phyloP scores from a whole-genome alignment of 1,140 invertebrate species.

The Neocloeon triangulifer region DNA sequence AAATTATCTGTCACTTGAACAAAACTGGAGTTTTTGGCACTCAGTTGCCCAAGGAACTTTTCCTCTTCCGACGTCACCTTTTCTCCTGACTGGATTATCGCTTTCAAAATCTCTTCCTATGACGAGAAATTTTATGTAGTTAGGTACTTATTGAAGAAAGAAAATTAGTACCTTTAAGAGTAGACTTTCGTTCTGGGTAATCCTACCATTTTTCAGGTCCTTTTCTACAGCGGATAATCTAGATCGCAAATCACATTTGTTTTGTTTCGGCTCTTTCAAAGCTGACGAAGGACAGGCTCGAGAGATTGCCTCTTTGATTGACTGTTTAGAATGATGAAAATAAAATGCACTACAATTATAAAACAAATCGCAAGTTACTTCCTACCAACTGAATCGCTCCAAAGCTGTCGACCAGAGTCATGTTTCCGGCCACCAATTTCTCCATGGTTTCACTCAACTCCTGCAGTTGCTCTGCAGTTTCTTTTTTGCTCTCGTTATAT shows the following conservation, averaged over 20 bases:
- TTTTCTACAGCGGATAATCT: neutral
- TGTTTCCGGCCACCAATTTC: slow-evolving; percentile 40
- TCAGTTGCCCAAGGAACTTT: slow-evolving; percentile 26
- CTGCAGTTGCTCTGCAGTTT: slow-evolving; percentile 50
- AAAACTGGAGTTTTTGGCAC: neutral
- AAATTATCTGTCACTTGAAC: neutral
- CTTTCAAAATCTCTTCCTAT: slow-evolving; percentile 41
- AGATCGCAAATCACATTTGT: neutral
- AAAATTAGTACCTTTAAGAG: slow-evolving; percentile 8
- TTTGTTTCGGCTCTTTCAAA: slow-evolving; percentile 4
- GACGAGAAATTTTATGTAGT: slow-evolving; percentile 17
- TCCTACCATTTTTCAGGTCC: slow-evolving; percentile 1
- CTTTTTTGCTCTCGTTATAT: slow-evolving; percentile 46
- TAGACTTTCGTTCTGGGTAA: slow-evolving; percentile 3
- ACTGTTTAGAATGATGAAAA: too few relatives aligned
- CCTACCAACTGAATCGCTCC: slow-evolving; percentile 40
- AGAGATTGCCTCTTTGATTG: slow-evolving; percentile 17
- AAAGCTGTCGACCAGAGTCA: slow-evolving; percentile 42
- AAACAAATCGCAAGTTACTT: slow-evolving; percentile 6
- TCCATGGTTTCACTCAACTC: slow-evolving; percentile 45
- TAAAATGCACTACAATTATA: neutral
- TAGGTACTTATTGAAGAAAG: slow-evolving; percentile 1
- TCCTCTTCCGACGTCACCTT: slow-evolving; percentile 30
- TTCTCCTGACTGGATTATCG: slow-evolving; percentile 43
- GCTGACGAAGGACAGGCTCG: slow-evolving; percentile 18